phyloP scores from a whole-genome alignment of 2,113 vertebrate genomes.

The Scophthalmus maximus region DNA sequence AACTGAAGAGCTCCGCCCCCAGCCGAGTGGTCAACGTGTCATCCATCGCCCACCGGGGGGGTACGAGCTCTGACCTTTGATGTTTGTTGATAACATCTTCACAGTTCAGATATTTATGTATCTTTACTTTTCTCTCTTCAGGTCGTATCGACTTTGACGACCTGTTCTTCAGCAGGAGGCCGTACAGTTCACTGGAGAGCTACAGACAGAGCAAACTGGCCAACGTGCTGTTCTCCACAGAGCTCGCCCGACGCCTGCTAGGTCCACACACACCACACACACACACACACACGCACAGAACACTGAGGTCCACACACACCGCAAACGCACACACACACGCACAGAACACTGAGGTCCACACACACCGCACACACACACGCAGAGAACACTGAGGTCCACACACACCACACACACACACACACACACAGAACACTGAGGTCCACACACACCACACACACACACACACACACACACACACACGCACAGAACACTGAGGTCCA shows the following conservation, averaged over 20 bases:
- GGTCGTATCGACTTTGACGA: slow-evolving; percentile 80
- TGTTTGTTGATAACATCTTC: not conserved
- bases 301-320: too few relatives aligned
- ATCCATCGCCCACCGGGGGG: slow-evolving; percentile 77
- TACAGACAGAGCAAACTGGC: slow-evolving; percentile 85
- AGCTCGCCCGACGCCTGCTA: slow-evolving; percentile 69
- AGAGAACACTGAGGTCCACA: too few relatives aligned
- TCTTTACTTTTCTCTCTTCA: slow-evolving; percentile 16
- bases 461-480: too few relatives aligned
- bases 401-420: too few relatives aligned
- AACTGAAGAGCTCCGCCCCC: slow-evolving; percentile 75
- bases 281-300: not conserved
- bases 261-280: slow-evolving; percentile 44
- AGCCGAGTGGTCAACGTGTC: slow-evolving; percentile 81
- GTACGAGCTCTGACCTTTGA: slow-evolving; percentile 28
- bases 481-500: too few relatives aligned
- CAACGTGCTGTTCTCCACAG: slow-evolving; percentile 81
- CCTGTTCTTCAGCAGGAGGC: slow-evolving; percentile 72
- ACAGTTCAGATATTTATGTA: rapidly evolving
- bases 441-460: too few relatives aligned
- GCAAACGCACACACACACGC: not conserved
- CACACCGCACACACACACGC: not conserved
- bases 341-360: not conserved
- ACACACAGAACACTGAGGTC: too few relatives aligned
- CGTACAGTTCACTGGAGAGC: slow-evolving; percentile 76